Conservation (phyloP, 2,888 invertebrate species). For the Hyppa rectilinea region DNA sequence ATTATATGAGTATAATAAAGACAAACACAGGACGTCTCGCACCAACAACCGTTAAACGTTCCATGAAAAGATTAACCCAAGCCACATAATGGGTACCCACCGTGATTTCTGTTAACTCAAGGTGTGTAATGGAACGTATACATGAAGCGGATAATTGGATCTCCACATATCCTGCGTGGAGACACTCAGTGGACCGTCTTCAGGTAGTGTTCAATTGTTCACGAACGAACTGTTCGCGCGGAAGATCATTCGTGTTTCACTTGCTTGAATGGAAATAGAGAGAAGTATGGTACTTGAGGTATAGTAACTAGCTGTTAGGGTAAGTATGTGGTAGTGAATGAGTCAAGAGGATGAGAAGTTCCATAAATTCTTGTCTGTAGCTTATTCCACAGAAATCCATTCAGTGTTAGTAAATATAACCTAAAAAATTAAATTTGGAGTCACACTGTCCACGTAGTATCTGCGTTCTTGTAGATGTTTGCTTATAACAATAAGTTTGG, state of each 20-base stretch:
- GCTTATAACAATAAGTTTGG: not conserved
- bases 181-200: slow-evolving; percentile 32
- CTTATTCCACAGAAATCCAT: no score
- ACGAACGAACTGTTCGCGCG: slow-evolving; percentile 28
- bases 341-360: not conserved
- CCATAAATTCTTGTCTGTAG: not conserved
- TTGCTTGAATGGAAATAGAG: not conserved
- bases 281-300: not conserved
- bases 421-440: no score
- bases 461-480: not conserved
- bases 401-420: no score
- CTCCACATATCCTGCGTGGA: slow-evolving; percentile 26
- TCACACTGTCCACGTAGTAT: no score
- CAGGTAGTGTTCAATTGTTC: slow-evolving; percentile 23
- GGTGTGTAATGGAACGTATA: slow-evolving; percentile 18
- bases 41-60: not conserved
- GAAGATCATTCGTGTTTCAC: slow-evolving; percentile 28
- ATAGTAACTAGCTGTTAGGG: not conserved
- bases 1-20: not conserved
- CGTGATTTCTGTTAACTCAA: slow-evolving; percentile 24
- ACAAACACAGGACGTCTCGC: no score
- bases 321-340: not conserved
- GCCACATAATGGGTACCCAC: not conserved
- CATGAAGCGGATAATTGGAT: slow-evolving; percentile 41
- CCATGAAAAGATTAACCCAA: slow-evolving; percentile 21